Conservation (phyloP, 2,113 vertebrate genomes). For the Cyphomyrus plagiostoma region DNA sequence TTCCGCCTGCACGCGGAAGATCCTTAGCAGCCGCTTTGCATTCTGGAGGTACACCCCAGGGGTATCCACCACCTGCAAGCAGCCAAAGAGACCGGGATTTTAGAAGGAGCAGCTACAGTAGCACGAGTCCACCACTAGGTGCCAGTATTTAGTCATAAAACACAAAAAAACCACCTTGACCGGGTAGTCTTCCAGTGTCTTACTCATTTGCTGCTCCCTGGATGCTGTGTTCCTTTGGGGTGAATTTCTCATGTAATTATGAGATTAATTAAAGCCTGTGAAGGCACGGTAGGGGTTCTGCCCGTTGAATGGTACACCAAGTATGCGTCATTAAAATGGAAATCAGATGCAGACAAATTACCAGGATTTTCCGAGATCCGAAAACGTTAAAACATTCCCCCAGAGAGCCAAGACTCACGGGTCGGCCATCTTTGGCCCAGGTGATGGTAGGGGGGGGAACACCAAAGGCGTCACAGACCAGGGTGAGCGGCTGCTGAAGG, state of each 20-base stretch:
- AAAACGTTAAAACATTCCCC: neutral
- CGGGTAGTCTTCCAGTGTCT: neutral
- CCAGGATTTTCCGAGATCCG: neutral
- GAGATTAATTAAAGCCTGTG: slow-evolving; percentile 10
- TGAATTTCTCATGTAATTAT: slow-evolving; percentile 15
- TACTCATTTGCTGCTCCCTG: neutral
- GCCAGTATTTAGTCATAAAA: slow-evolving; percentile 34
- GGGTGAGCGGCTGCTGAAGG: slow-evolving; percentile 67
- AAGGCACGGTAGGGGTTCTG: neutral
- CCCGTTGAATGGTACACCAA: neutral
- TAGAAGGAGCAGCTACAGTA: slow-evolving; percentile 22
- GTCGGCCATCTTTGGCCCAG: slow-evolving; percentile 71
- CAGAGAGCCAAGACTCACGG: slow-evolving; percentile 51
- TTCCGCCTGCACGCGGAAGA: slow-evolving; percentile 60
- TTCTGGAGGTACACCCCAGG: slow-evolving; percentile 57
- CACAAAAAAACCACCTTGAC: neutral
- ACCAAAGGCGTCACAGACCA: slow-evolving; percentile 69
- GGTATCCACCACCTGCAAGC: slow-evolving; percentile 53
- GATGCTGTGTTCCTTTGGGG: slow-evolving; percentile 2
- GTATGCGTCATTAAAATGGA: neutral
- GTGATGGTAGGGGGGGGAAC: slow-evolving; percentile 64
- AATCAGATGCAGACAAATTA: neutral
- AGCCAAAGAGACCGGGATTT: neutral
- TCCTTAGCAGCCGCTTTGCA: slow-evolving; percentile 59
- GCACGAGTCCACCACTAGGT: slow-evolving; percentile 43